Base-by-base conservation (phyloP, 2,888 invertebrate genomes). In the Tachina fera region DNA sequence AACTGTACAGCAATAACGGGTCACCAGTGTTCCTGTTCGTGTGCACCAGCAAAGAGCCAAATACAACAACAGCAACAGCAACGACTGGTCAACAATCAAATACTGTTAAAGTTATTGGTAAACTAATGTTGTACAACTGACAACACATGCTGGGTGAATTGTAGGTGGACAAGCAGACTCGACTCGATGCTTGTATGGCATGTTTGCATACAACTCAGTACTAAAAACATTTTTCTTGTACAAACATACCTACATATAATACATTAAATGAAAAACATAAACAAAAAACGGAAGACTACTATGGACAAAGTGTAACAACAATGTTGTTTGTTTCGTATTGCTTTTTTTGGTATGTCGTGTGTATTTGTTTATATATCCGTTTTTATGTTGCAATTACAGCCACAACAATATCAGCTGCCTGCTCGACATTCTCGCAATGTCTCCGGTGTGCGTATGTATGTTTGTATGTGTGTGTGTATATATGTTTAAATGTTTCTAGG, bases 301-400 rank as follows among this genome's bases (percentile, higher is more conserved):
- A 53, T 39, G 56, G 19, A 77, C 51, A 77, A 43, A 67, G 65
- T 60, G 11, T 67, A 60, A 67, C 43, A 72, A 58, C 43, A 72
- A 58, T 78, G 72, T 68, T 61, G 19, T 61, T 53, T 67, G 43
- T 16, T 49, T 60, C 53, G 19, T 65, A 68, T 56, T 65, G 65
- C 41, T 56, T 63, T 22, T n/a, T 63, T 74, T 58, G 5, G n/a
- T 74, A n/a, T 61, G 22, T 14, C 9, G 22, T 31, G 22, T 75
- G 83, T 51, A 19, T 76, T 65, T 65, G 79, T 86, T 86, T 86
- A 79, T 80, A 80, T 72, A 86, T 86, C 86, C 86, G 83, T 76
- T 86, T 86, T 86, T 80, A 83, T 86, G 83, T 86, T 86, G 86
- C 86, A 86, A 86, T 86, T 86, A 86, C 86, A 76, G 68, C 86